Conservation (phyloP, 2,797 vertebrate genomes). For the Thamnophis elegans region DNA sequence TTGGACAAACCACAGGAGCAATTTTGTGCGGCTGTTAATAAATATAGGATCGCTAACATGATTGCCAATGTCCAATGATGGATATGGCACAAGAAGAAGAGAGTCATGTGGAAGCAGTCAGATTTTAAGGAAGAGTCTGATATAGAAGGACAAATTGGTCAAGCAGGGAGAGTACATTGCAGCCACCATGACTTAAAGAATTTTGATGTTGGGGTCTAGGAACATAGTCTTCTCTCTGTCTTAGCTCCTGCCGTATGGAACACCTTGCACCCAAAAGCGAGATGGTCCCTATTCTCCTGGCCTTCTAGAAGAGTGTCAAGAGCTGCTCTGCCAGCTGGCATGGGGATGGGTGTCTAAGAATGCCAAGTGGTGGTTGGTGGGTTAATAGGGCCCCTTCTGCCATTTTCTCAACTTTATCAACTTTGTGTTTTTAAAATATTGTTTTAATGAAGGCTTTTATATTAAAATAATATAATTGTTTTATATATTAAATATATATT, state of each 20-base stretch:
- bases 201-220: neutral
- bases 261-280: neutral
- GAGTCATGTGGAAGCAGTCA: constrained; percentile 28
- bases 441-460: neutral
- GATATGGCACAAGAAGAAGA: neutral
- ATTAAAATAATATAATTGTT: neutral
- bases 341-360: neutral
- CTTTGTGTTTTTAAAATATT: neutral
- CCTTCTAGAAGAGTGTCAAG: neutral
- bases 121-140: constrained; percentile 1
- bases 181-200: neutral
- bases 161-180: neutral
- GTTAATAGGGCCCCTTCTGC: neutral
- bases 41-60: no score
- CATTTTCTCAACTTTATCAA: neutral
- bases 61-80: no score
- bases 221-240: neutral
- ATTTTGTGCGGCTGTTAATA: no score
- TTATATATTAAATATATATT: neutral
- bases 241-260: neutral
- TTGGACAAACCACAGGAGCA: no score
- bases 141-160: neutral
- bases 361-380: neutral
- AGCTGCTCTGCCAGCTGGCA: neutral
- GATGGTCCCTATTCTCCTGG: neutral